A percentile compares a stretch with the other conserved stretches of the same genome.
Conservation (phyloP, 2,113 vertebrate species). For the Gobius niger region DNA sequence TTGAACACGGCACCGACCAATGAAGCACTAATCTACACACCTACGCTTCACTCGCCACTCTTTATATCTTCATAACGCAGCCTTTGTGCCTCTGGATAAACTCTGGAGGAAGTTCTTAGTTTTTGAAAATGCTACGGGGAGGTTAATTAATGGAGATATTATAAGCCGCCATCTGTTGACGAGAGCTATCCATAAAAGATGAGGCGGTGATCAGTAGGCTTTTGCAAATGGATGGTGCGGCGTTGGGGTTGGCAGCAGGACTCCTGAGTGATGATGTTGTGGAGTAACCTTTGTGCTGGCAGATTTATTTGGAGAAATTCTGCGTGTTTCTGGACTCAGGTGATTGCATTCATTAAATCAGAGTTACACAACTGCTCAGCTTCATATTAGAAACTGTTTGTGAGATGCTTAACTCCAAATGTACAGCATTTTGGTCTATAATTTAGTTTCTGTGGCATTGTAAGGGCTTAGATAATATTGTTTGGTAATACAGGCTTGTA, state of each 20-base stretch:
- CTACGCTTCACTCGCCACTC: conserved; percentile 10
- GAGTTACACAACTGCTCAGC: not conserved
- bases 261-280: conserved; percentile 14
- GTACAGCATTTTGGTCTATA: not conserved
- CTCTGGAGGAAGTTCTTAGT: conserved; percentile 30
- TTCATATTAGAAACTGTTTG: conserved; percentile 1
- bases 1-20: conserved; percentile 42
- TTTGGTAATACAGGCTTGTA: too few species aligned
- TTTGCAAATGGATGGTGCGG: conserved; percentile 16
- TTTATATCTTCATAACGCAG: conserved; percentile 29
- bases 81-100: conserved; percentile 16
- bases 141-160: conserved; percentile 46
- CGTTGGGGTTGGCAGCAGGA: conserved; percentile 15
- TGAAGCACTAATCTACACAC: conserved; percentile 43
- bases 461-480: too few species aligned
- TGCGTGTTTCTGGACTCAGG: not conserved
- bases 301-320: conserved; percentile 11
- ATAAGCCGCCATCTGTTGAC: conserved; percentile 29
- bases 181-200: conserved; percentile 20
- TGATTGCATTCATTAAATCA: conserved; percentile 1
- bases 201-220: conserved; percentile 22
- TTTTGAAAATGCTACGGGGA: conserved; percentile 19
- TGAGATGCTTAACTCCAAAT: not conserved
- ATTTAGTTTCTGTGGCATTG: too few species aligned
- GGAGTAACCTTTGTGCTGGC: conserved; percentile 6